A percentile compares a stretch with the other conserved stretches of the same genome.
Conservation (phyloP, 1,140 invertebrate genomes). For the Ditylenchus dipsaci region DNA sequence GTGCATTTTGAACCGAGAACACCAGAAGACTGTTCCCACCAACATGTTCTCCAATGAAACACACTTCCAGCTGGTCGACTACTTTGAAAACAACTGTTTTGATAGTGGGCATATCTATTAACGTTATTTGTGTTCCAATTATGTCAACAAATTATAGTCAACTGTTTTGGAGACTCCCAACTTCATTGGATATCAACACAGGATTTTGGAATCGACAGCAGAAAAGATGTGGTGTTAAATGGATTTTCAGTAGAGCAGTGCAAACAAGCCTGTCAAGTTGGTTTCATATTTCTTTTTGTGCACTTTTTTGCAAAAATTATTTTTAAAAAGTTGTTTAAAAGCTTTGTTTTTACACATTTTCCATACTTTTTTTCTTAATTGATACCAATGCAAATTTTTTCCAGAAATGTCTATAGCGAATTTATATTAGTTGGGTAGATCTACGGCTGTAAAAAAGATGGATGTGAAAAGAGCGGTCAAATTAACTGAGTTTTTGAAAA, state of each 20-base stretch:
- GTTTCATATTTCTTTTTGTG: background rate
- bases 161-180: constrained; percentile 26
- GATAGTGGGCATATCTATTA: constrained; percentile 40
- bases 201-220: constrained; percentile 42
- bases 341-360: no score
- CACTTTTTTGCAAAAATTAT: no score
- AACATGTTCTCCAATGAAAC: constrained; percentile 41
- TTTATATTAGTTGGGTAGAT: no score
- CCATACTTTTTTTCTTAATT: no score
- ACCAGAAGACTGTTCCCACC: constrained; percentile 22
- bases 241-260: constrained; percentile 47
- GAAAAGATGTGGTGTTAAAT: constrained; percentile 48
- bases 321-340: no score
- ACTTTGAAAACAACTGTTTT: constrained; percentile 55
- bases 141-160: constrained; percentile 34
- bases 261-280: constrained; percentile 42
- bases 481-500: no score
- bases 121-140: background rate
- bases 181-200: constrained; percentile 52
- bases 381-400: no score
- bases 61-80: constrained; percentile 48
- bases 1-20: constrained; percentile 53
- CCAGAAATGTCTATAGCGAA: no score
- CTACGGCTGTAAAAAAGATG: no score
- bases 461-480: no score